A percentile compares a stretch with the other conserved stretches of the same genome.
These are phyloP conservation scores for Cephus nigrinus DNA, from an alignment of 2,888 invertebrate species.

Conservation along the genomic window DNA sequence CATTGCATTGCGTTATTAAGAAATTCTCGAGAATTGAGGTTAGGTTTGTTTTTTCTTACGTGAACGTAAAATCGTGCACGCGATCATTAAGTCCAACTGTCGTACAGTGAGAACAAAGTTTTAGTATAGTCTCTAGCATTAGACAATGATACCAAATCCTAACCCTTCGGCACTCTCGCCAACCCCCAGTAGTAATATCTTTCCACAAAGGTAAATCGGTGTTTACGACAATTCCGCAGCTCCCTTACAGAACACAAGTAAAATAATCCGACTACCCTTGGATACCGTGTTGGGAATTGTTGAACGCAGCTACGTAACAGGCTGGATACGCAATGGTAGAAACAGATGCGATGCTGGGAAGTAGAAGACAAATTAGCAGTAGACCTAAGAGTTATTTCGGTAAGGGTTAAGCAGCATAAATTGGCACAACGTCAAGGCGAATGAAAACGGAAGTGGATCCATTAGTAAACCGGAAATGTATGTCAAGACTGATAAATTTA, in stretches of 20 bases:
- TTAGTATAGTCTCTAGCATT: background rate
- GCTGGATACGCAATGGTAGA: background rate
- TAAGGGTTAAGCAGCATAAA: background rate
- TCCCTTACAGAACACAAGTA: background rate
- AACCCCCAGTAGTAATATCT: background rate
- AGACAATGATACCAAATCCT: background rate
- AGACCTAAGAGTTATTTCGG: background rate
- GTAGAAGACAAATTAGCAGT: background rate
- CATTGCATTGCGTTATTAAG: background rate
- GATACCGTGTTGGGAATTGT: background rate
- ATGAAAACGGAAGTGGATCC: background rate
- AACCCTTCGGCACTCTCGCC: background rate
- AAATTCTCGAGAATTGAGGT: background rate
- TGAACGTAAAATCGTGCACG: background rate
- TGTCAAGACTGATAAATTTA: background rate
- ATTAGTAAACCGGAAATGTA: background rate
- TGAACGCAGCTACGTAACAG: background rate
- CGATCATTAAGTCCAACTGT: background rate
- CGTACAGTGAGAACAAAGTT: background rate
- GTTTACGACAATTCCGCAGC: background rate
- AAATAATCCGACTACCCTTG: background rate
- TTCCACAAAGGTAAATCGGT: background rate
- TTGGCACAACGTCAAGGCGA: background rate
- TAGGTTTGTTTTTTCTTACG: no score
- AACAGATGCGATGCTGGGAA: background rate